phyloP scores from a whole-genome alignment of 2,888 invertebrate species.

The Drosophila vallismaia region DNA sequence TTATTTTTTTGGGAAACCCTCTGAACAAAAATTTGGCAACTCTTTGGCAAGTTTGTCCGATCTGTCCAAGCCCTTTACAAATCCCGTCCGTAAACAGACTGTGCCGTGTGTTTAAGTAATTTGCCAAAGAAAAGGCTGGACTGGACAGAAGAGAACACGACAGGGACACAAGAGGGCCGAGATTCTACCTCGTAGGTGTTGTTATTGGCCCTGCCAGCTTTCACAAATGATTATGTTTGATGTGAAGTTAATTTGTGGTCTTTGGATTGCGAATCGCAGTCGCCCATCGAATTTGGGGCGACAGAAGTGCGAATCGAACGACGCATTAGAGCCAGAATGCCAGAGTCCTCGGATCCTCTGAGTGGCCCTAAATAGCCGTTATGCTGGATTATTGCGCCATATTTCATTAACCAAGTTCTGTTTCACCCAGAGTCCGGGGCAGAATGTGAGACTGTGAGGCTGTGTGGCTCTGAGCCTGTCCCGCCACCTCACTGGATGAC shows the following conservation, averaged over 20 bases:
- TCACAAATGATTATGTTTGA: constrained; percentile 83
- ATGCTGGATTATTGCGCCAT: constrained; percentile 74
- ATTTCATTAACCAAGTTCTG: constrained; percentile 66
- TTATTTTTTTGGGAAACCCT: not conserved
- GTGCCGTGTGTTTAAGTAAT: constrained; percentile 73
- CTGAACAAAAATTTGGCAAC: constrained; percentile 2
- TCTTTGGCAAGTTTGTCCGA: constrained; percentile 12
- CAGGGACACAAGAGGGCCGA: not conserved
- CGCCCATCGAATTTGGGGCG: constrained; percentile 21
- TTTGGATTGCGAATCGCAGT: constrained; percentile 46
- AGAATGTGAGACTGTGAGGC: too few relatives aligned
- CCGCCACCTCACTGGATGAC: not conserved
- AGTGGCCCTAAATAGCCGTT: constrained; percentile 77
- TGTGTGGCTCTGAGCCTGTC: too few relatives aligned
- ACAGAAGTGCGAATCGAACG: constrained; percentile 63
- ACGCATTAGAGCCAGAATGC: constrained; percentile 63
- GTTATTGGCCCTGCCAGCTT: constrained; percentile 62
- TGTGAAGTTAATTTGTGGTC: constrained; percentile 81
- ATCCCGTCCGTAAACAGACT: constrained; percentile 10
- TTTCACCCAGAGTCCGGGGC: constrained; percentile 14
- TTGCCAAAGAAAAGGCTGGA: constrained; percentile 49
- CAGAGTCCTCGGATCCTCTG: constrained; percentile 31
- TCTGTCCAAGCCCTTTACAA: constrained; percentile 44
- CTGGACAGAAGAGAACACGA: not conserved
- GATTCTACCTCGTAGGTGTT: constrained; percentile 27